These are phyloP conservation scores for Noctua pronuba DNA, from an alignment of 2,888 invertebrate species.

Conservation along the genomic window DNA sequence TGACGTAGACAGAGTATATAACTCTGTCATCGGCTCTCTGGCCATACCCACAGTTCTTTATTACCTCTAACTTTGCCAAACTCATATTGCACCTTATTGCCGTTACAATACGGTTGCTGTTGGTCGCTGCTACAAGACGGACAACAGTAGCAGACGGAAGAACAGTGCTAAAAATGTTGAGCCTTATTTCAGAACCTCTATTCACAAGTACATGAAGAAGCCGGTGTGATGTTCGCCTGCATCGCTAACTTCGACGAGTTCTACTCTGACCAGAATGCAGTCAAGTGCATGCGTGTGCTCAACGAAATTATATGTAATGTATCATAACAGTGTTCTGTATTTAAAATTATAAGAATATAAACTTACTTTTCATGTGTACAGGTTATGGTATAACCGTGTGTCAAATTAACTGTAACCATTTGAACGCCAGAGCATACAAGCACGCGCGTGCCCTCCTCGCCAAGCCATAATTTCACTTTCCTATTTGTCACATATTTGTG, in stretches of 20 bases:
- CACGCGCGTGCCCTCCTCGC: no score
- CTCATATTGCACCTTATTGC: no score
- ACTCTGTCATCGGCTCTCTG: neutral
- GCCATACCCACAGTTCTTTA: neutral
- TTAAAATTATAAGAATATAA: neutral
- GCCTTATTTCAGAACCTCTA: slow-evolving; percentile 92
- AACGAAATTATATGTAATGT: slow-evolving; percentile 98
- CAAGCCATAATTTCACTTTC: no score
- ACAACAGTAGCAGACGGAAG: neutral
- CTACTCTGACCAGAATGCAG: slow-evolving; percentile 99
- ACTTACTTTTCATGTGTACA: neutral
- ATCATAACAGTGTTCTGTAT: slow-evolving; percentile 51
- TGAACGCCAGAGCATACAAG: no score
- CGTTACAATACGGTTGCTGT: neutral
- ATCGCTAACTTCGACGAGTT: slow-evolving; percentile 99
- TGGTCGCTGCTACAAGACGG: neutral
- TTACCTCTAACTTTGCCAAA: neutral
- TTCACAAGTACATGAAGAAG: slow-evolving; percentile 95
- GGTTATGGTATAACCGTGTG: neutral
- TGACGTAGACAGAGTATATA: neutral
- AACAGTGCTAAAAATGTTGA: neutral
- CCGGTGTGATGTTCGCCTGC: slow-evolving; percentile 99
- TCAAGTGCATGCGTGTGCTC: slow-evolving; percentile 98
- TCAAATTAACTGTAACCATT: neutral
- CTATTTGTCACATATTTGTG: no score